Base-by-base conservation (phyloP, 2,888 invertebrate genomes). In the Drosophila flavopinicola region DNA sequence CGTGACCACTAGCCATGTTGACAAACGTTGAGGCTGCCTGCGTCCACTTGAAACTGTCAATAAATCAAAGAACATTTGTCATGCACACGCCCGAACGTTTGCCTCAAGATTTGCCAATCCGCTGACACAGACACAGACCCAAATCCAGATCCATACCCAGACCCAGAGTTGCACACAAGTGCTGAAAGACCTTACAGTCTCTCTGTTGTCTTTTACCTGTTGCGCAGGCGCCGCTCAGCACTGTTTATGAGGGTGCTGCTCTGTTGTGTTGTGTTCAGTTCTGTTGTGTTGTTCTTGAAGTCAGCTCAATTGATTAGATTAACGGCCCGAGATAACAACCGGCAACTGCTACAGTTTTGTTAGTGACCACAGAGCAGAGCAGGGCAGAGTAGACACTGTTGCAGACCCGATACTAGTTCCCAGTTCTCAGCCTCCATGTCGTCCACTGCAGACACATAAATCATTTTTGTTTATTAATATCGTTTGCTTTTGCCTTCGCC, bases 11-110 rank as follows among this genome's bases (percentile, higher is more conserved):
- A 42, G 42, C 48, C 38, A 42, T 65, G 66, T 75, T 65, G 72
- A 73, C 72, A 74, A 78, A 66, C 29, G 65, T 65, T 48, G n/a
- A 39, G 39, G 25, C 35, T 29, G 29, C 33, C 44, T 47, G 54
- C 53, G 60, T 59, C 52, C 80, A 73, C 80, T 79, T 59, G 57
- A 77, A 70, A 56, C 67, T 68, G 73, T 66, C 75, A 67, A 80
- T 80, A 80, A 80, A 80, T 80, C 84, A 84, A 74, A 53, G 32
- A 78, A 78, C 80, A 80, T 80, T 80, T 77, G 80, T 79, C 84
- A 79, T 73, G 67, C 69, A 69, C 72, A 72, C 80, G 84, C 77
- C 68, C 66, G 56, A 44, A 53, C 44, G 42, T 27, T 64, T 42
- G 51, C 63, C 42, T 52, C 53, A 64, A 56, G 54, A 64, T 56